Evolutionary conservation across 1,140 invertebrate species (phyloP), one percentile per base, ranked within the genome.

Genomic region (Drosophila triauraria): DNA sequence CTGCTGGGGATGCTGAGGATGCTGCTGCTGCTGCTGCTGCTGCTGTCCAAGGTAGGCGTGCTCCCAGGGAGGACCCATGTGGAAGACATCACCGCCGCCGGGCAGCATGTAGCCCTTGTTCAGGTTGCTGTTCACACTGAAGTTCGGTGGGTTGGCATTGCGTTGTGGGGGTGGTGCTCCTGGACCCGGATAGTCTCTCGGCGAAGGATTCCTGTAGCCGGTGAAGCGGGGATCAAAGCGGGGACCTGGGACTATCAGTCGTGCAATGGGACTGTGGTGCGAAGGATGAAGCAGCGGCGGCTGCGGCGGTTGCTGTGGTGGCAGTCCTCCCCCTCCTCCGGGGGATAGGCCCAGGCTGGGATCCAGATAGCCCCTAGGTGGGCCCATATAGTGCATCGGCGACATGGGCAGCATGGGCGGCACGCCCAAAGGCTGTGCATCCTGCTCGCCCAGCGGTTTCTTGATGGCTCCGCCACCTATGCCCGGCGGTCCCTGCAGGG

Each of bases 81-180:
- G 75, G 58, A 72, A 78, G 43, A 78, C 30, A 27, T 77, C 48
- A 10, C 48, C 32, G 5, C 53, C 46, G 20, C 35, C 35, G 46
- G 58, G 67, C 43, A 79, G 3, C 54, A 78, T 63, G n/a, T 44
- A 75, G 38, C 70, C 70, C 58, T 75, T 74, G 38, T 72, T 68
- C 68, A 72, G 32, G 30, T 59, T 72, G 46, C 69, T 72, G 10
- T 72, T 81, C 46, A 72, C 72, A 56, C 75, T 88, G 48, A 67
- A 87, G 51, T 77, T 87, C 83, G 83, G 83, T 87, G 83, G 83
- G 83, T 87, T 88, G 76, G 70, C 70, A 74, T 84, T 74, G 69
- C 59, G 68, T 54, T 78, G 69, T 17, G 64, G 10, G 17, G 80
- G 56, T 12, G 62, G 35, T 63, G 57, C 51, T 40, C 44, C 47